phyloP scores from a whole-genome alignment of 2,888 invertebrate species.

The Ptychoptera albimana region DNA sequence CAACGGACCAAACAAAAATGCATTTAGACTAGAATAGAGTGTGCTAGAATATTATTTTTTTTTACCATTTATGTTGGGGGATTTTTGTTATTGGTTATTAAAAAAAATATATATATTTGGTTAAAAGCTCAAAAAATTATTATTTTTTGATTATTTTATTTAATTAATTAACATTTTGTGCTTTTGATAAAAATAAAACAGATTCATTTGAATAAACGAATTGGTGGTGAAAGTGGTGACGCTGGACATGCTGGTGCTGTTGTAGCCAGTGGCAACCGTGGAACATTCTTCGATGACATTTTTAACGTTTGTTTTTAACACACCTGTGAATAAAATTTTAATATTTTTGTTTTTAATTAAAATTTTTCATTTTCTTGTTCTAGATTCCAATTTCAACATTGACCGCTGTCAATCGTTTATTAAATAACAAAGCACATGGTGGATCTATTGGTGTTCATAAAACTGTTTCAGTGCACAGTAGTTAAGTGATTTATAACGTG shows the following conservation, averaged over 20 bases:
- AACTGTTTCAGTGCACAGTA: neutral
- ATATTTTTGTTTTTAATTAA: neutral
- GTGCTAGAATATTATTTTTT: too few species aligned
- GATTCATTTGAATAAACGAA: constrained; percentile 1
- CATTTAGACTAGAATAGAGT: too few species aligned
- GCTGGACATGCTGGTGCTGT: too few species aligned
- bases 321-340: constrained; percentile 3
- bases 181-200: neutral
- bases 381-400: constrained; percentile 53
- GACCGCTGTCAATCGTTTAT: constrained; percentile 44
- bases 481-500: too few species aligned
- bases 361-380: constrained; percentile 14
- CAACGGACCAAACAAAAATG: too few species aligned
- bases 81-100: too few species aligned
- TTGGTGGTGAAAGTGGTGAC: neutral
- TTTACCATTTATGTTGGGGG: too few species aligned
- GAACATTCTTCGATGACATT: constrained; percentile 32
- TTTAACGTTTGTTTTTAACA: constrained; percentile 38
- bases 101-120: too few species aligned
- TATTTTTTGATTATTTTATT: too few species aligned
- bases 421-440: constrained; percentile 34
- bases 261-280: neutral
- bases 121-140: too few species aligned
- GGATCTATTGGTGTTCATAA: neutral
- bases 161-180: too few species aligned